Base-by-base conservation (phyloP, 2,797 vertebrate species). In the Gymnothorax reevesii region DNA sequence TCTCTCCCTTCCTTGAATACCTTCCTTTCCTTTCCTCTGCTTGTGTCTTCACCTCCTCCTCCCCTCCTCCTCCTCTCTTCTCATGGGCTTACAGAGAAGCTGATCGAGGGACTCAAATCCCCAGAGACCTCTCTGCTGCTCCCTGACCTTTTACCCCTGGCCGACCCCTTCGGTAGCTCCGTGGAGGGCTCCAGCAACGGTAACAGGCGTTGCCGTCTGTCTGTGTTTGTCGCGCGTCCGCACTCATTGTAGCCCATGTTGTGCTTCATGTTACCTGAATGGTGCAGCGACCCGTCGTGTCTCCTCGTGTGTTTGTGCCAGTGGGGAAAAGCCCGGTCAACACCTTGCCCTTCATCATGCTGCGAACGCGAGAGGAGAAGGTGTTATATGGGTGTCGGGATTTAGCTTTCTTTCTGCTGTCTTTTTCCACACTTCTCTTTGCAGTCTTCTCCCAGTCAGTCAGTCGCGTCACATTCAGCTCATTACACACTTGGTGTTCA, bases 61-160 rank as follows among this genome's bases (percentile, higher is more conserved):
- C 27, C 12, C 4, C 57, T 54, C 59, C 57, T 75, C 33, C 13
- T 52, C 62, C 55, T 52, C 49, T 83, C 52, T 66, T 92, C 88
- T 92, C 90, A 60, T 82, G 94, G 89, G 84, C 87, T 94, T 93
- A 91, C 95, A 98, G 97, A 97, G 93, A 98, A 97, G 94, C 95
- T 98, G 94, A 98, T 98, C 89, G 96, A 98, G 95, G 96, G 97
- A 91, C 95, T 97, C 92, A 97, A 96, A 95, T 97, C 96, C 95
- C 97, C 97, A 83, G 97, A 98, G 90, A 95, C 95, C 88, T 93
- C 96, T 84, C 95, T 98, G 89, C 96, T 98, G 94, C 96, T 97
- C 91, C 96, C 97, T 57, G 96, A 98, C 89, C 95, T 98, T 89
- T 95, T 97, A 94, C 96, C 97, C 92, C 95, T 96, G 80, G 92